phyloP scores from a whole-genome alignment of 2,797 vertebrate genomes.

The Gymnodraco acuticeps region DNA sequence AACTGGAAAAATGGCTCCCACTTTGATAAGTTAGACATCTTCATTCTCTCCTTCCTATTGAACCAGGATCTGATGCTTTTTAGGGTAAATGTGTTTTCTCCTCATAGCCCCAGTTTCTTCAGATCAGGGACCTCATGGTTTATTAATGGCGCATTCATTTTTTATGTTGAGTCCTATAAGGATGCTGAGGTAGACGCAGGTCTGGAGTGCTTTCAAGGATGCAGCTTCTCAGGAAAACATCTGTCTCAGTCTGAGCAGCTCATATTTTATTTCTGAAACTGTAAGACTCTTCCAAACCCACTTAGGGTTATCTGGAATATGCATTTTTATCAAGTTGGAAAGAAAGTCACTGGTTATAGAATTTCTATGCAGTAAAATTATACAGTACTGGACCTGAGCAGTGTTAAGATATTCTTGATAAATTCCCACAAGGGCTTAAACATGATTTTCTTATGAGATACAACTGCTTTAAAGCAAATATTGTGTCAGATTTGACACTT shows the following conservation, averaged over 20 bases:
- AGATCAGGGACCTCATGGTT: conserved; percentile 60
- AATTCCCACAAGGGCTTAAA: background rate
- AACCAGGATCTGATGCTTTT: conserved; percentile 48
- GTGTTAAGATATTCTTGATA: background rate
- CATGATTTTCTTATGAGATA: conserved; percentile 7
- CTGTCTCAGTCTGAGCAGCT: background rate
- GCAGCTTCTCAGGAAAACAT: conserved; percentile 39
- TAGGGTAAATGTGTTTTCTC: conserved; percentile 54
- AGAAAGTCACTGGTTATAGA: no score
- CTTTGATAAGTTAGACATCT: conserved; percentile 26
- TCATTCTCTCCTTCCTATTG: conserved; percentile 27
- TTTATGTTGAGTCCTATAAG: conserved; percentile 28
- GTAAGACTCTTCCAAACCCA: no score
- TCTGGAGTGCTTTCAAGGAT: conserved; percentile 17
- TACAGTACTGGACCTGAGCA: conserved; percentile 9
- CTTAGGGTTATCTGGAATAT: no score
- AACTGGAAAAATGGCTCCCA: conserved; percentile 67
- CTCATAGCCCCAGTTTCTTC: conserved; percentile 48
- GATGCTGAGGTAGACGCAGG: conserved; percentile 37
- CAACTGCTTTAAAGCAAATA: conserved; percentile 13
- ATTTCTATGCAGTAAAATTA: no score
- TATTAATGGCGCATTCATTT: conserved; percentile 48
- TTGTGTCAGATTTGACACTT: background rate
- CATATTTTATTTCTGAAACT: background rate
- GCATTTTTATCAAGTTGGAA: no score